phyloP scores from a whole-genome alignment of 2,888 invertebrate genomes.

The Ferrisia virgata region DNA sequence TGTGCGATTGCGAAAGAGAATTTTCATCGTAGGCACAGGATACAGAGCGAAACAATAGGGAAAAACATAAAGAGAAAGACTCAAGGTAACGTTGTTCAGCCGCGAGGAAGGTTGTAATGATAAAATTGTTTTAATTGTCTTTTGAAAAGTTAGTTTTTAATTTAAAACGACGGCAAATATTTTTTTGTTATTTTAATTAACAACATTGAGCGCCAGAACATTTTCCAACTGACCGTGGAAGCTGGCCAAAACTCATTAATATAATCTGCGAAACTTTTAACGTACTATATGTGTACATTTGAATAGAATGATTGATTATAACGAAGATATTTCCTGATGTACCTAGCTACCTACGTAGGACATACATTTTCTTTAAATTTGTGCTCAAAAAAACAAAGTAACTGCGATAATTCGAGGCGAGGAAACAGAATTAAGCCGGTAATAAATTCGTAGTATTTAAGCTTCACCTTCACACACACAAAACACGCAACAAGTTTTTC shows the following conservation, averaged over 20 bases:
- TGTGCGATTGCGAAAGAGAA: neutral
- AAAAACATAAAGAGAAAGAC: neutral
- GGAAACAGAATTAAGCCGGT: neutral
- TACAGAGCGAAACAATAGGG: too few species aligned
- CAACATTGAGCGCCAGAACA: neutral
- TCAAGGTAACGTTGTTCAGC: neutral
- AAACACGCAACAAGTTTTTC: neutral
- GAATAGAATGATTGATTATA: neutral
- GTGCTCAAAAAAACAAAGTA: neutral
- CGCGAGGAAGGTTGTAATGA: neutral
- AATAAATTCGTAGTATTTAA: too few species aligned
- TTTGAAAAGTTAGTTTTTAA: conserved; percentile 10
- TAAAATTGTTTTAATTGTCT: neutral
- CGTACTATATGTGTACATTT: neutral
- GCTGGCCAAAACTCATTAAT: conserved; percentile 4
- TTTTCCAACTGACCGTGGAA: conserved; percentile 14
- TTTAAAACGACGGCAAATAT: conserved; percentile 12
- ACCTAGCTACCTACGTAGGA: too few species aligned
- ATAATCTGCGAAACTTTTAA: neutral
- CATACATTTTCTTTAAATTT: neutral
- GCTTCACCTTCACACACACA: neutral
- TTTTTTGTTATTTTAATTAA: conserved; percentile 19
- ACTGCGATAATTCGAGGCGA: neutral
- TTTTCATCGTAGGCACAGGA: neutral
- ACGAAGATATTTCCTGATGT: neutral